Percentiles rank a stretch among this genome's conserved stretches.
Conservation (phyloP, 2,113 vertebrate genomes). For the Aphelocoma coerulescens region DNA sequence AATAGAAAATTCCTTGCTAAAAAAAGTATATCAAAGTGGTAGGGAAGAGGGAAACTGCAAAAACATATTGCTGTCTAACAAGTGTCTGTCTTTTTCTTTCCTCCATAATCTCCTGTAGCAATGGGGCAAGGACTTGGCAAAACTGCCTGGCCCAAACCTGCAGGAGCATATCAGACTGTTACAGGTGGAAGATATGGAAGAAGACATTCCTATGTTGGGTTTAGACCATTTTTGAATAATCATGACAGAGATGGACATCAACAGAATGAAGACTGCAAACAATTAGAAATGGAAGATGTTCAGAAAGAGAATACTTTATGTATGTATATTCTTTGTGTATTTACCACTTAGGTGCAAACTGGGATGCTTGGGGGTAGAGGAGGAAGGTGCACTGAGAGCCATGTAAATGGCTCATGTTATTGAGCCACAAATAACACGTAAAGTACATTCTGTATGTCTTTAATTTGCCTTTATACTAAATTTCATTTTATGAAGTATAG, state of each 20-base stretch:
- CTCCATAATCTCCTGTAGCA: slow-evolving; percentile 37
- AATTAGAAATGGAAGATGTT: slow-evolving; percentile 58
- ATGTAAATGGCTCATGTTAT: not conserved
- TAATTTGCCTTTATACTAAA: not conserved
- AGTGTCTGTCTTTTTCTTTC: not conserved
- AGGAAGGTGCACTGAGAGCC: not conserved
- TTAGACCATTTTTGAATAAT: slow-evolving; percentile 66
- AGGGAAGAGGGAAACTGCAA: not conserved
- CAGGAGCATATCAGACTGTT: slow-evolving; percentile 67
- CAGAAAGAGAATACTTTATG: slow-evolving; percentile 61
- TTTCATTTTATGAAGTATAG: not conserved
- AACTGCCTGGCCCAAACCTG: slow-evolving; percentile 66
- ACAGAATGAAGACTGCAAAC: slow-evolving; percentile 34
- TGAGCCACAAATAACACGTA: not conserved
- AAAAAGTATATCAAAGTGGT: not conserved
- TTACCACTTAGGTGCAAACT: not conserved
- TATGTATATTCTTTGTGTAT: slow-evolving; percentile 25
- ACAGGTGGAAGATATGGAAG: slow-evolving; percentile 73
- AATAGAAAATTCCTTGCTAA: not conserved
- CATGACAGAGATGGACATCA: slow-evolving; percentile 56
- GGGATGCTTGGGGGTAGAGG: not conserved
- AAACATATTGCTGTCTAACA: not conserved
- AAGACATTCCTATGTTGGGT: slow-evolving; percentile 67
- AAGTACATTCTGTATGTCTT: not conserved
- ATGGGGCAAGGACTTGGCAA: slow-evolving; percentile 80